Conservation (phyloP, 1,140 invertebrate genomes). For the Drosophila bifasciata region DNA sequence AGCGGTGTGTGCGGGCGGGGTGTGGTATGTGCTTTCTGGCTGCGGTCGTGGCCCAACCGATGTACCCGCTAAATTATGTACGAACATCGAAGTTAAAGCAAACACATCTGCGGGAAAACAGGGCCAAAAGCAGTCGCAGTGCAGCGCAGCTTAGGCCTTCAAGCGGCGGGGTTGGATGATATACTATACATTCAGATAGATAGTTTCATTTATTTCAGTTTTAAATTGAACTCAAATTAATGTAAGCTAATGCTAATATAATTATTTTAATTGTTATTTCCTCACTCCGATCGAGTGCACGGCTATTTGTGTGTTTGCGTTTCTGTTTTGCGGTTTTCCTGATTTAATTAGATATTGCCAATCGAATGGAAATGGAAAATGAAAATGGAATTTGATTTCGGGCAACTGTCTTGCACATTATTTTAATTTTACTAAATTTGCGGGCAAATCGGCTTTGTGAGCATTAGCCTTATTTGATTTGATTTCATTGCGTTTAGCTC, state of each 20-base stretch:
- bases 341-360: constrained; percentile 77
- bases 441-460: constrained; percentile 63
- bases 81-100: constrained; percentile 34
- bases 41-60: constrained; percentile 34
- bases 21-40: not conserved
- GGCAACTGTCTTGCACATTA: constrained; percentile 65
- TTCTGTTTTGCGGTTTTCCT: constrained; percentile 39
- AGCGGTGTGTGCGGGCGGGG: too few relatives aligned
- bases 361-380: constrained; percentile 48
- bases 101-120: constrained; percentile 24
- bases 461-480: constrained; percentile 67
- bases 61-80: constrained; percentile 41
- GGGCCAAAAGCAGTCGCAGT: constrained; percentile 5
- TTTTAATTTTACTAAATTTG: constrained; percentile 69
- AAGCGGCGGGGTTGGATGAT: not conserved
- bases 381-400: constrained; percentile 52
- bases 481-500: constrained; percentile 25
- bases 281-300: constrained; percentile 10
- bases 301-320: constrained; percentile 37
- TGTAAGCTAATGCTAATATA: constrained; percentile 54
- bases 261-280: constrained; percentile 54
- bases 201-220: constrained; percentile 26
- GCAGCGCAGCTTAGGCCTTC: not conserved
- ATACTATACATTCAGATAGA: too few relatives aligned
- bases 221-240: constrained; percentile 34